These are phyloP conservation scores for Actinostola sp. DNA, from an alignment of 92 coral and sea anemone genomes.

Conservation along the genomic window DNA sequence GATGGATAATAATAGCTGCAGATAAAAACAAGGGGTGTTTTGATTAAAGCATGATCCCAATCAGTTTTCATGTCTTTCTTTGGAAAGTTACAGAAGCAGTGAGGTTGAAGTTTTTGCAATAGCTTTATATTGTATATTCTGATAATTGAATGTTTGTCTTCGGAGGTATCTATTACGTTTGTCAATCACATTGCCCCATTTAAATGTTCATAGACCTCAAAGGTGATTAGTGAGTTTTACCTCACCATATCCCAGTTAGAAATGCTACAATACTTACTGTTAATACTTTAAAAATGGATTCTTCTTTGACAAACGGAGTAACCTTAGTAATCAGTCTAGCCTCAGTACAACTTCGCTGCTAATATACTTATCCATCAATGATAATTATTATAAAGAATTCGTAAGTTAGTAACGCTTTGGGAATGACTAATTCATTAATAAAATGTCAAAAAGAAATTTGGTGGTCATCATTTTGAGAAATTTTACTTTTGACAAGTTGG, in stretches of 20 bases:
- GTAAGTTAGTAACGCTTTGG: no score
- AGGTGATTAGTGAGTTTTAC: conserved; percentile 3
- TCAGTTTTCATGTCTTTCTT: not conserved
- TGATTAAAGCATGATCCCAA: conserved; percentile 5
- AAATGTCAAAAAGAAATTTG: no score
- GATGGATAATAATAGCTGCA: conserved; percentile 17
- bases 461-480: no score
- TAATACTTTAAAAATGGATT: no score
- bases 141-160: conserved; percentile 87
- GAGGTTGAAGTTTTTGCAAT: conserved; percentile 5
- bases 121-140: conserved; percentile 64
- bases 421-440: no score
- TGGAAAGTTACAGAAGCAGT: not conserved
- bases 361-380: no score
- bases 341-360: no score
- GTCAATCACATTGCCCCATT: conserved; percentile 87
- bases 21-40: conserved; percentile 16
- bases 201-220: conserved; percentile 63
- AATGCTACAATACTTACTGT: no score
- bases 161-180: conserved; percentile 79
- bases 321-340: no score
- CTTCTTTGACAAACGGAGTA: no score
- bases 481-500: no score
- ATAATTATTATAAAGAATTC: no score
- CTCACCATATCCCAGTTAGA: not conserved